Conservation (phyloP, 2,113 vertebrate species). For the Callipepla squamata region DNA sequence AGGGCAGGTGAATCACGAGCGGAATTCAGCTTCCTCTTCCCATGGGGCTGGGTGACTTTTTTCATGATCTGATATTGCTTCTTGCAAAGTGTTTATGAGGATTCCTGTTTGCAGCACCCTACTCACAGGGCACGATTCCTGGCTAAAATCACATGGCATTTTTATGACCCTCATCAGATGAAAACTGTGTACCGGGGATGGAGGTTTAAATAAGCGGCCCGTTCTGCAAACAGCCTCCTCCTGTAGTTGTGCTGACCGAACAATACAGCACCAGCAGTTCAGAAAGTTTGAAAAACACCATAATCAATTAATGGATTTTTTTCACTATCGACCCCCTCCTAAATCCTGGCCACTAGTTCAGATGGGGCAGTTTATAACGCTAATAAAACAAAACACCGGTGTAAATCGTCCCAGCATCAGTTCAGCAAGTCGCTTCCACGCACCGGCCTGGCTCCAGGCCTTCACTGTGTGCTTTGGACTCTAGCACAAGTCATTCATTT, state of each 20-base stretch:
- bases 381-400: background rate
- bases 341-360: background rate
- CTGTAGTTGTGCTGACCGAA: background rate
- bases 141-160: background rate
- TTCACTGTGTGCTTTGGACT: fast-evolving
- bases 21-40: fast-evolving
- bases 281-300: slow-evolving; percentile 5
- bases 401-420: background rate
- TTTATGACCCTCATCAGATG: background rate
- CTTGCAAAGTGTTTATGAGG: background rate
- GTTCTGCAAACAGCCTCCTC: background rate
- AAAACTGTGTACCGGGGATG: background rate
- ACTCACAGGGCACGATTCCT: fast-evolving
- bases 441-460: background rate
- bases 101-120: background rate
- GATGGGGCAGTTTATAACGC: background rate
- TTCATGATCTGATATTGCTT: background rate
- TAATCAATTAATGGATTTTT: slow-evolving; percentile 11
- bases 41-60: background rate
- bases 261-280: background rate
- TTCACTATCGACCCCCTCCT: background rate
- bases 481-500: background rate
- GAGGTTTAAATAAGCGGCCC: background rate
- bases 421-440: background rate
- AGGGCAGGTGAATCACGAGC: fast-evolving